Evolutionary conservation across 2,113 vertebrate genomes (phyloP), one percentile per base, ranked within the genome.

Genomic region (Hemiscyllium ocellatum): DNA sequence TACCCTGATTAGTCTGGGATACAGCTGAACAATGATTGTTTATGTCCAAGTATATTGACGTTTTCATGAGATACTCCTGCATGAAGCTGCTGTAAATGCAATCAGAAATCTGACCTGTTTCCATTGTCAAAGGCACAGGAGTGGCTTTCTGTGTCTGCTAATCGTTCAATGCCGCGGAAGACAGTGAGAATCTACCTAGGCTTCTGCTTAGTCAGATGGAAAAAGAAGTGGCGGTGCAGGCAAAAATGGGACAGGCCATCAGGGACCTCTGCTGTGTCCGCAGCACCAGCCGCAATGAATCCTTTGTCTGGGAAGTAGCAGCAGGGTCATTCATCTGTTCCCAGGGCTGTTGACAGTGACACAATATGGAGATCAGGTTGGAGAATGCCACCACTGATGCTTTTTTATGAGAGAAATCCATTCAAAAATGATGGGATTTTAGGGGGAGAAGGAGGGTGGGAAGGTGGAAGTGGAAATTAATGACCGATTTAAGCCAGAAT

Each of bases 311-410:
- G 86, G 86, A n/a, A 26, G 70, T 70, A 95, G 72, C 4, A 61
- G 66, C 56, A 26, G 26, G 95, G 68, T 33, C 95, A 90, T 96
- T 96, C 4, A 12, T 93, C 89, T 93, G 89, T 37, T 93, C 61
- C 87, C 89, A 93, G 37, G 61, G 61, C 89, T 93, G 61, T 66
- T 93, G 89, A 93, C 89, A 68, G 89, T 66, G 61, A 93, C 89
- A 93, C 89, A 93, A 93, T 93, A 93, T 93, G 89, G 89, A 93
- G 89, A 93, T 66, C 66, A 93, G 89, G 61, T 93, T 20, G 89
- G 89, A 66, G 89, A 93, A 68, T 66, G 61, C 89, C 61, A n/a
- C 61, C 56, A 93, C 89, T 93, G 89, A 91, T 66, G 66, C 89
- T 93, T 91, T 47, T 91, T 93, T 66, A 66, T 93, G 33, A 20